phyloP scores from a whole-genome alignment of 2,888 invertebrate genomes.

The Nomada ruficornis region DNA sequence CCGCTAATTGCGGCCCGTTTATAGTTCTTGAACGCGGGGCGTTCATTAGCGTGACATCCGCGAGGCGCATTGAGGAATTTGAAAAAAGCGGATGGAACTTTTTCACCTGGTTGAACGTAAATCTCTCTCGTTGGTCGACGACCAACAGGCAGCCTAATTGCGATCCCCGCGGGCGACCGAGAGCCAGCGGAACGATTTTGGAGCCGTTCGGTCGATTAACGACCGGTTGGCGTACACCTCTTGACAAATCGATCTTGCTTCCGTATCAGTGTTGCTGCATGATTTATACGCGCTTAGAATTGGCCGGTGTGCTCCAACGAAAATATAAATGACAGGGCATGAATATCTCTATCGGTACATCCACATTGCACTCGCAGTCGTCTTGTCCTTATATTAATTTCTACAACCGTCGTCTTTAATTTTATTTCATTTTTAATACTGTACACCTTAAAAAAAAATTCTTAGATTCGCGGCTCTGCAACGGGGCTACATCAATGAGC shows the following conservation, averaged over 20 bases:
- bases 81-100: constrained; percentile 8
- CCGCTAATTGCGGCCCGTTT: constrained; percentile 39
- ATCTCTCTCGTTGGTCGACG: constrained; percentile 44
- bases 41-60: constrained; percentile 38
- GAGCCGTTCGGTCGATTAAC: constrained; percentile 47
- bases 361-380: neutral
- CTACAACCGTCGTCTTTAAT: neutral
- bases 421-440: too few relatives aligned
- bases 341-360: constrained; percentile 38
- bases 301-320: neutral
- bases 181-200: constrained; percentile 48
- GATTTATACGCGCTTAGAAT: constrained; percentile 52
- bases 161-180: constrained; percentile 54
- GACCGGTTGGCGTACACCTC: constrained; percentile 43
- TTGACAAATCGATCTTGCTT: constrained; percentile 59
- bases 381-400: constrained; percentile 13
- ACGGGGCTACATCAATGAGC: neutral
- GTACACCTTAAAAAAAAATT: too few relatives aligned
- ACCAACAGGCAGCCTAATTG: constrained; percentile 44
- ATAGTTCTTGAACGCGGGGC: neutral
- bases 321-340: constrained; percentile 41
- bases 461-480: neutral
- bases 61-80: constrained; percentile 24
- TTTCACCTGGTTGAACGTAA: constrained; percentile 42
- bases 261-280: constrained; percentile 39